These are phyloP conservation scores for Procavia capensis DNA, from an alignment of 2,113 vertebrate genomes.

Conservation along the genomic window DNA sequence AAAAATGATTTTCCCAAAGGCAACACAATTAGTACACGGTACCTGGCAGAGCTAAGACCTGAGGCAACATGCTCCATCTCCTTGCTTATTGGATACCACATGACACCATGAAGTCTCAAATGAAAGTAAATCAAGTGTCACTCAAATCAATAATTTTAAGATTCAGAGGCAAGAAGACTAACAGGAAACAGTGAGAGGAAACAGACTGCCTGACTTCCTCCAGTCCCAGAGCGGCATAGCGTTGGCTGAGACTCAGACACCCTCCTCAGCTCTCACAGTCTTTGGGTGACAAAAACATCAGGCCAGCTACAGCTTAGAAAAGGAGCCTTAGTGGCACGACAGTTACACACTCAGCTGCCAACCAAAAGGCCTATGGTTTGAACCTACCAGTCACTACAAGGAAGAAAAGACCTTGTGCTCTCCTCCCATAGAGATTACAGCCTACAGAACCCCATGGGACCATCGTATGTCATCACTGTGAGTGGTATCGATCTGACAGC, in stretches of 20 bases:
- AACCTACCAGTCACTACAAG: neutral
- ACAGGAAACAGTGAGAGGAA: neutral
- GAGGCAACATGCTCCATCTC: neutral
- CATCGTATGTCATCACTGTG: neutral
- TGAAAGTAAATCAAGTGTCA: neutral
- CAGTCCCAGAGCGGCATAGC: accelerated
- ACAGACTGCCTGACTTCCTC: neutral
- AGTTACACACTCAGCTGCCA: no score
- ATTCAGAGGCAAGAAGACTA: neutral
- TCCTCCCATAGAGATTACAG: no score
- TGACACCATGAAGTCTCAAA: neutral
- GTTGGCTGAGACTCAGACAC: neutral
- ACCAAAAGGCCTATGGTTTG: neutral
- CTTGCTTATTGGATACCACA: neutral
- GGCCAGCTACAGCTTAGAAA: neutral
- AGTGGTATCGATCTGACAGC: neutral
- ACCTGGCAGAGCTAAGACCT: neutral
- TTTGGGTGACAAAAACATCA: neutral
- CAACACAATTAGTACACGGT: neutral
- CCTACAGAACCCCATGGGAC: no score
- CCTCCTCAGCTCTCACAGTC: neutral
- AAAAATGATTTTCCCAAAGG: neutral
- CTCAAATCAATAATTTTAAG: neutral
- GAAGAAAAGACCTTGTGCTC: neutral
- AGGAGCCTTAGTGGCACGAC: neutral